These are phyloP conservation scores for Falcaria lacertinaria DNA, from an alignment of 2,888 invertebrate genomes.

Conservation along the genomic window DNA sequence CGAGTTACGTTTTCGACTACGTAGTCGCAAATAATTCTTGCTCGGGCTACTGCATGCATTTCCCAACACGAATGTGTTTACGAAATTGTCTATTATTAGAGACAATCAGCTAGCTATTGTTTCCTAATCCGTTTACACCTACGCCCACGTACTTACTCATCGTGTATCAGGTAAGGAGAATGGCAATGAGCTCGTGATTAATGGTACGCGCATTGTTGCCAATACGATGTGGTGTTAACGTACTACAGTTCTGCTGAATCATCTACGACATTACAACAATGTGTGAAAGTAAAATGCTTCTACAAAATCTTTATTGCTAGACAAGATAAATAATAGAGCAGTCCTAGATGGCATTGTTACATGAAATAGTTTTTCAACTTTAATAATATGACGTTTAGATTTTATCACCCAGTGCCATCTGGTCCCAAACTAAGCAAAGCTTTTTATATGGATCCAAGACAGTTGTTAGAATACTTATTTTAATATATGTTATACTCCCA, in stretches of 20 bases:
- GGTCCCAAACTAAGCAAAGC: too few relatives aligned
- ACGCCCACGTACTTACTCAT: constrained; percentile 46
- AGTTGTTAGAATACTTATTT: too few relatives aligned
- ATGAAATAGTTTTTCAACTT: too few relatives aligned
- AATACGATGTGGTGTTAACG: constrained; percentile 24
- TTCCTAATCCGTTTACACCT: constrained; percentile 40
- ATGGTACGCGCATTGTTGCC: constrained; percentile 27
- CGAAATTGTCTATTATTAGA: constrained; percentile 25
- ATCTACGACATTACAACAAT: not conserved
- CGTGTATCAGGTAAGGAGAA: constrained; percentile 35
- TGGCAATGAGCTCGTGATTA: constrained; percentile 46
- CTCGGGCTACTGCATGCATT: too few relatives aligned
- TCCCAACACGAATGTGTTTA: constrained; percentile 26
- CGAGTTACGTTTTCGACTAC: too few relatives aligned
- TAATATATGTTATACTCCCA: too few relatives aligned
- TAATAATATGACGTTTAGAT: too few relatives aligned
- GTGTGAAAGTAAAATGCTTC: not conserved
- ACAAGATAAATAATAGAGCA: too few relatives aligned
- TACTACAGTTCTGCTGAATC: constrained; percentile 2
- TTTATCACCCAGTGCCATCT: too few relatives aligned
- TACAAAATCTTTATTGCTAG: not conserved
- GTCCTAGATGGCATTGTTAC: too few relatives aligned
- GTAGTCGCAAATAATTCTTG: too few relatives aligned
- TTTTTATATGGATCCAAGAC: too few relatives aligned
- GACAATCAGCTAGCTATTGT: constrained; percentile 45